Base-by-base conservation (phyloP, 2,888 invertebrate genomes). In the Sinodicranocentrus sp. region DNA sequence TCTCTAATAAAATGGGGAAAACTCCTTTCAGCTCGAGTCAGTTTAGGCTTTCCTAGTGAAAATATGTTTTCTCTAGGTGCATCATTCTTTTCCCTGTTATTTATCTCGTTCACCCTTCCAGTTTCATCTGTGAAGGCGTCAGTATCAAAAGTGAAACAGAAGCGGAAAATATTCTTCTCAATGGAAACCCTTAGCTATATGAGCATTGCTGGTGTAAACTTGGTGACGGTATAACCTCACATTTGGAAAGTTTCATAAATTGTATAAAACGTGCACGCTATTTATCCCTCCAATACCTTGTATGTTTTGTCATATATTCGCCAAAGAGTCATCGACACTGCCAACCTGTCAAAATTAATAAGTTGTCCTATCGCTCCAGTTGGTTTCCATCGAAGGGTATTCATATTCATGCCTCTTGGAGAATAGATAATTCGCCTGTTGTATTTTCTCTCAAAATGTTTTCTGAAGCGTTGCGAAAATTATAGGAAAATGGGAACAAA, bases 1-100 rank as follows among this genome's bases (percentile, higher is more conserved):
- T 28, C 61, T 61, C 28, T 61, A 61, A 61, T 61, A 61, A 26
- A 61, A 61, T 23, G 33, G 33, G 10, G 33, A 33, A 33, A 33
- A 33, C 61, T 61, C 61, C 19, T 8, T 52, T 52, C 19, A 8
- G 1, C 8, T 2, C 15, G 48, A 48, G 15, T 6, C 25, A 6
- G 25, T 23, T 25, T 23, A 2, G 8, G 1, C 57, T 57, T 57
- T 57, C 54, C 54, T 13, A 1, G 25, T 25, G 10, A 13, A 57
- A 25, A 57, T 57, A 57, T 57, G 21, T 57, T 48, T 5, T 48
- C n/a, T 10, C 15, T 48, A n/a, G n/a, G n/a, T n/a, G n/a, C n/a
- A n/a, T n/a, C n/a, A n/a, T 28, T 28, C 28, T n/a, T 57, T 25
- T 57, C 25, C 57, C 33, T 28, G 28, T 59, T 26, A 26, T 28